These are phyloP conservation scores for Drosophila guanche DNA, from an alignment of 1,140 invertebrate species.

Conservation along the genomic window DNA sequence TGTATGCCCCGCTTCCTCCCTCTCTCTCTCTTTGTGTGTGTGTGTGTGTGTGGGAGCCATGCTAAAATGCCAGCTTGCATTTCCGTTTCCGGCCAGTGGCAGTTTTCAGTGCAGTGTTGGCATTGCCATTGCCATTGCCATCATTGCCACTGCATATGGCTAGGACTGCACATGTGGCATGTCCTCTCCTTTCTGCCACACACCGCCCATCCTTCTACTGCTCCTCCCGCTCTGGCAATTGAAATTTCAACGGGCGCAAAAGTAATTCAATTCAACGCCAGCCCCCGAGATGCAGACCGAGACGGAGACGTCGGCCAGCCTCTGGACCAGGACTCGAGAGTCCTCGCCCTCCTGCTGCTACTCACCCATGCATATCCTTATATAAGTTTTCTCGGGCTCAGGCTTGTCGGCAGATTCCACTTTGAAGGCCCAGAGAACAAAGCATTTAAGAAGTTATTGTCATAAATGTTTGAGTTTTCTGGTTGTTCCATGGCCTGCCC, in stretches of 20 bases:
- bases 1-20: slow-evolving; percentile 59
- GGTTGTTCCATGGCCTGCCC: slow-evolving; percentile 23
- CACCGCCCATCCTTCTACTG: not conserved
- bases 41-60: slow-evolving; percentile 41
- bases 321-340: slow-evolving; percentile 20
- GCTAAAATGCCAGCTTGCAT: slow-evolving; percentile 80
- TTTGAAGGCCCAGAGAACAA: slow-evolving; percentile 55
- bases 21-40: slow-evolving; percentile 2
- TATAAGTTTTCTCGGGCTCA: slow-evolving; percentile 20
- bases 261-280: slow-evolving; percentile 79
- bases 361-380: slow-evolving; percentile 47
- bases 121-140: slow-evolving; percentile 34
- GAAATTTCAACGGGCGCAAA: slow-evolving; percentile 81
- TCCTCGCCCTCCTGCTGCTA: not conserved
- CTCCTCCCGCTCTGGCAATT: slow-evolving; percentile 55
- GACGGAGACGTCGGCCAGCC: slow-evolving; percentile 16
- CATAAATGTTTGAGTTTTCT: slow-evolving; percentile 81
- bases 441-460: slow-evolving; percentile 82
- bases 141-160: slow-evolving; percentile 31
- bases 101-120: slow-evolving; percentile 4
- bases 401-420: slow-evolving; percentile 16
- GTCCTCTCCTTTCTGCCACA: slow-evolving; percentile 5
- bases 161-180: slow-evolving; percentile 70
- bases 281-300: slow-evolving; percentile 4
- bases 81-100: slow-evolving; percentile 77